phyloP scores from a whole-genome alignment of 1,140 invertebrate genomes.

The Heliconius hewitsoni region DNA sequence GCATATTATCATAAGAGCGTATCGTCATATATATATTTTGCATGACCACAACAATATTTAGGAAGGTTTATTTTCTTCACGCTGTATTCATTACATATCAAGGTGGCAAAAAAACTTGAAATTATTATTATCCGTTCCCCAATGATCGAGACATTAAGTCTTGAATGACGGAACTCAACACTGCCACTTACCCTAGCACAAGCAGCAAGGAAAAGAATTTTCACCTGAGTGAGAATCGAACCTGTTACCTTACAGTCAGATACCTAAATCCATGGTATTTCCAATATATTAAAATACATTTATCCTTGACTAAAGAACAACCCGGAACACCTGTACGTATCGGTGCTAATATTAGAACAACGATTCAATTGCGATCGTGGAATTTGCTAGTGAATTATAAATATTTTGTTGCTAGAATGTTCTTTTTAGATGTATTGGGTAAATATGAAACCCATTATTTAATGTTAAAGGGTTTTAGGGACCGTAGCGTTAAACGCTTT shows the following conservation, averaged over 20 bases:
- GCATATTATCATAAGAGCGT: background rate
- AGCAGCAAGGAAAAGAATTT: too few relatives aligned
- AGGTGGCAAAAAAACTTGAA: too few relatives aligned
- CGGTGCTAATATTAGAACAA: background rate
- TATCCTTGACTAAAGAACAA: background rate
- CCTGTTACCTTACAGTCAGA: too few relatives aligned
- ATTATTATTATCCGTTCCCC: too few relatives aligned
- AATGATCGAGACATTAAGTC: too few relatives aligned
- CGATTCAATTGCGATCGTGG: conserved; percentile 10
- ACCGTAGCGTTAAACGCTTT: too few relatives aligned
- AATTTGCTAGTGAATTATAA: background rate
- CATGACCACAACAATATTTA: background rate
- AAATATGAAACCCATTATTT: background rate
- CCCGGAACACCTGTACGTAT: conserved; percentile 11
- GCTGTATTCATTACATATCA: too few relatives aligned
- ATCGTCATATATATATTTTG: background rate
- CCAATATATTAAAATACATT: background rate
- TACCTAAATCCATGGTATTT: background rate
- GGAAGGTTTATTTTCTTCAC: too few relatives aligned
- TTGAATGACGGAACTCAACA: too few relatives aligned
- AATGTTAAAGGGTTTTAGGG: background rate
- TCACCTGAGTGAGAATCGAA: too few relatives aligned
- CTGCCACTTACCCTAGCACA: too few relatives aligned
- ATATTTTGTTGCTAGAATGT: conserved; percentile 1
- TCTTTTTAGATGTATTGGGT: background rate